Conservation (phyloP, 2,113 vertebrate species). For the Gila orcuttii region DNA sequence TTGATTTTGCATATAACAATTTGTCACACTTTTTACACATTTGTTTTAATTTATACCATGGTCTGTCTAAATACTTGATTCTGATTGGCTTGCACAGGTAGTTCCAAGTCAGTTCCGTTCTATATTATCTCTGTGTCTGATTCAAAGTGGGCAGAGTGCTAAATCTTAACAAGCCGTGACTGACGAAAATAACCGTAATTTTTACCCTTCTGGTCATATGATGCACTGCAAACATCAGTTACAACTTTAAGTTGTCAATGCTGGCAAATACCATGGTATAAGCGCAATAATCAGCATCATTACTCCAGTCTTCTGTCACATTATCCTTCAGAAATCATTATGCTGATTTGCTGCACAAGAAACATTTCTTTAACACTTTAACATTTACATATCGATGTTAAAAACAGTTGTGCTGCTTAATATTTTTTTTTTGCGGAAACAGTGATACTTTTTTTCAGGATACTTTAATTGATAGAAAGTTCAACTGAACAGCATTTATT, state of each 20-base stretch:
- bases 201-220: too few species aligned
- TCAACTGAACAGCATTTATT: background rate
- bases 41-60: background rate
- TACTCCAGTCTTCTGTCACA: background rate
- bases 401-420: background rate
- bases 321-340: background rate
- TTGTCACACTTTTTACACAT: background rate
- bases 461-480: background rate
- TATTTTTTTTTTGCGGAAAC: background rate
- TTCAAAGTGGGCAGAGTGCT: too few species aligned
- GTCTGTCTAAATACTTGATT: too few species aligned
- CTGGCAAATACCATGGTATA: too few species aligned
- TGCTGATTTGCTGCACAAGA: background rate
- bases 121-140: too few species aligned
- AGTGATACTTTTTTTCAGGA: too few species aligned
- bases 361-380: background rate
- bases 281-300: background rate
- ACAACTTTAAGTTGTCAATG: too few species aligned
- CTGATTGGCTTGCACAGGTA: too few species aligned
- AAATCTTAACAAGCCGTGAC: too few species aligned
- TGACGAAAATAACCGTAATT: too few species aligned
- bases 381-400: background rate
- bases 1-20: background rate
- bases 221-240: too few species aligned
- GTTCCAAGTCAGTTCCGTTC: too few species aligned